phyloP scores from a whole-genome alignment of 37 sponge, comb jelly and placozoan genomes.

The Crambe crambe region DNA sequence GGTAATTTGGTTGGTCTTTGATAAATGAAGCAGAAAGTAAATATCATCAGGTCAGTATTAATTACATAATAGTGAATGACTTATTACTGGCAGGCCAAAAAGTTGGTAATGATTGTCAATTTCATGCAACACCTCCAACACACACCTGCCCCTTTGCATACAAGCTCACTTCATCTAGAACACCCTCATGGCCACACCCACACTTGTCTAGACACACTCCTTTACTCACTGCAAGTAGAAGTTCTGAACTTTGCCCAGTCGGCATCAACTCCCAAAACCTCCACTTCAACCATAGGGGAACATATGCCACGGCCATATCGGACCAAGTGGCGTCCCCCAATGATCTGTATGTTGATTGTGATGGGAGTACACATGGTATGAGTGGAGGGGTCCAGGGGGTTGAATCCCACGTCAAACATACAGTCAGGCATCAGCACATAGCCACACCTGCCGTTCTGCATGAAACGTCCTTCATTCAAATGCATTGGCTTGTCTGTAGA shows the following conservation, averaged over 20 bases:
- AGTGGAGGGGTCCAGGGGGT: conserved; percentile 74
- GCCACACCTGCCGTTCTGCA: conserved; percentile 90
- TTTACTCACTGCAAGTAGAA: conserved; percentile 63
- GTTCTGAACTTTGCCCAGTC: conserved; percentile 84
- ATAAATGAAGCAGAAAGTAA: no score
- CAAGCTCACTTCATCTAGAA: no score
- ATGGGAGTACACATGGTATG: conserved; percentile 49
- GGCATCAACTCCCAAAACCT: conserved; percentile 75
- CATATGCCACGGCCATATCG: conserved; percentile 79
- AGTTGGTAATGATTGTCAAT: no score
- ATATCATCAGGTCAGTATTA: no score
- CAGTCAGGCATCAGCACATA: conserved; percentile 94
- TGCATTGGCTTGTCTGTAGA: conserved; percentile 92
- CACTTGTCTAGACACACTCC: no score
- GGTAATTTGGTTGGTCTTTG: no score
- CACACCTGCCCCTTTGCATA: no score
- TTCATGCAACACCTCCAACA: no score
- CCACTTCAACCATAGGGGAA: conserved; percentile 89
- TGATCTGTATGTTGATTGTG: conserved; percentile 63
- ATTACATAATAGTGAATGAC: no score
- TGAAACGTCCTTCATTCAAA: conserved; percentile 94
- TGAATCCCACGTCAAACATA: conserved; percentile 81
- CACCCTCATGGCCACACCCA: no score
- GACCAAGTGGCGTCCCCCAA: conserved; percentile 89
- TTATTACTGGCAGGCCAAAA: no score